phyloP scores from a whole-genome alignment of 2,888 invertebrate genomes.

The Boloria euphrosyne region DNA sequence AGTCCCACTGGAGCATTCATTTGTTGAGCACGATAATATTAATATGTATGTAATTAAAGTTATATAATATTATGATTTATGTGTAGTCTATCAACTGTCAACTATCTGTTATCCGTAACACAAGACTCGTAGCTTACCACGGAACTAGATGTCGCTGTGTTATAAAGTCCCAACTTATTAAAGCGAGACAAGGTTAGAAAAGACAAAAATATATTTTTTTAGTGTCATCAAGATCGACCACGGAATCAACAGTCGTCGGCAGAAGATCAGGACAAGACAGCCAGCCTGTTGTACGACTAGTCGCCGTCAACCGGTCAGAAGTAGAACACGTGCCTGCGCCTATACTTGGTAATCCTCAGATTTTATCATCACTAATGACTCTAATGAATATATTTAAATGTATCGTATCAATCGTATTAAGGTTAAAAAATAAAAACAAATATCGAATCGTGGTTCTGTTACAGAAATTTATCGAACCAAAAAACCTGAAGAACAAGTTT shows the following conservation, averaged over 20 bases:
- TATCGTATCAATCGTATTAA: too few relatives aligned
- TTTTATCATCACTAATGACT: too few relatives aligned
- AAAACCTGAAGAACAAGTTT: slow-evolving; percentile 56
- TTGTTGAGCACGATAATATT: too few relatives aligned
- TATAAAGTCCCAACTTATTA: too few relatives aligned
- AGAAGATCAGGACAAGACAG: slow-evolving; percentile 47
- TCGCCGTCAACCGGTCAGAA: slow-evolving; percentile 66
- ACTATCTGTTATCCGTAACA: too few relatives aligned
- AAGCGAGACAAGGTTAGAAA: too few relatives aligned
- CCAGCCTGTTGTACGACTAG: slow-evolving; percentile 62
- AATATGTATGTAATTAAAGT: too few relatives aligned
- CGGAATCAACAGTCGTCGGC: slow-evolving; percentile 46
- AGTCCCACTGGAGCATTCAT: neutral
- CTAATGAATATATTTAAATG: too few relatives aligned
- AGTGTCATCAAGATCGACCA: slow-evolving; percentile 66
- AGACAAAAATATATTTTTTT: neutral
- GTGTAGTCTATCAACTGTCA: too few relatives aligned
- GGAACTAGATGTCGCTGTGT: too few relatives aligned
- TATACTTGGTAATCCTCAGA: slow-evolving; percentile 52
- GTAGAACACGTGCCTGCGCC: slow-evolving; percentile 60
- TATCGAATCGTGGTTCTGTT: slow-evolving; percentile 35
- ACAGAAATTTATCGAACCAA: slow-evolving; percentile 62
- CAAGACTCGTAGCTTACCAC: too few relatives aligned
- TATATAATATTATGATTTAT: too few relatives aligned
- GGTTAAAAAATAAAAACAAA: neutral